Base-by-base conservation (phyloP, 30 jellyfish, hydroid and myxozoan species). In the Turritopsis dohrnii region DNA sequence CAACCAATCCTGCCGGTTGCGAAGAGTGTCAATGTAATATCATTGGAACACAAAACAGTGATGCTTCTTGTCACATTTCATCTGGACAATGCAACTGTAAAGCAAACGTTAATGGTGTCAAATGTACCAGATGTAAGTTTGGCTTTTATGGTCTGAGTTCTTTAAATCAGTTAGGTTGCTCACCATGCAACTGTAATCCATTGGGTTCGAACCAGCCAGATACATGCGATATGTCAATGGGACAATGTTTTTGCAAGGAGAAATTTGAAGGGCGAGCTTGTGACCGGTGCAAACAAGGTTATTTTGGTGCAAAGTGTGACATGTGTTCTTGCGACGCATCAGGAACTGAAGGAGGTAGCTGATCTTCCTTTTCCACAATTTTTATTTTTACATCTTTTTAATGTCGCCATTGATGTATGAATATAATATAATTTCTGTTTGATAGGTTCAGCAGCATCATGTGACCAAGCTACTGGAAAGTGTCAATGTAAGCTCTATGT, bases 311-410 rank as follows among this genome's bases (percentile, higher is more conserved):
- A 65, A 96, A 92, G 29, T 94, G 99, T 87, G 96, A 86, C 31
- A 88, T 30, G 65, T 94, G 99, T 73, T 53, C 89, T 52, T 94
- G 99, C 80, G 74, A 79, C 86, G 87, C 71, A 21, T 81, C 77
- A 79, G 99, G 99, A 52, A 94, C 99, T 18, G 96, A 86, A 54
- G 96, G 97, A 74, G 96, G 97, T 92, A 76, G n/a, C n/a, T n/a
- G n/a, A n/a, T n/a, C n/a, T n/a, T n/a, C n/a, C n/a, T n/a, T n/a
- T n/a, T n/a, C n/a, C n/a, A n/a, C n/a, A n/a, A n/a, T n/a, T n/a
- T n/a, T n/a, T n/a, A n/a, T 41, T 41, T 41, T 41, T 41, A 41
- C 60, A 41, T 41, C n/a, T n/a, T 41, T 41, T 41, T 41, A 41
- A 3, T 13, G 60, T 5, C 5, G 60, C 60, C 5, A 13, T 3